phyloP scores from a whole-genome alignment of 2,888 invertebrate species.

The Thecophora atra region DNA sequence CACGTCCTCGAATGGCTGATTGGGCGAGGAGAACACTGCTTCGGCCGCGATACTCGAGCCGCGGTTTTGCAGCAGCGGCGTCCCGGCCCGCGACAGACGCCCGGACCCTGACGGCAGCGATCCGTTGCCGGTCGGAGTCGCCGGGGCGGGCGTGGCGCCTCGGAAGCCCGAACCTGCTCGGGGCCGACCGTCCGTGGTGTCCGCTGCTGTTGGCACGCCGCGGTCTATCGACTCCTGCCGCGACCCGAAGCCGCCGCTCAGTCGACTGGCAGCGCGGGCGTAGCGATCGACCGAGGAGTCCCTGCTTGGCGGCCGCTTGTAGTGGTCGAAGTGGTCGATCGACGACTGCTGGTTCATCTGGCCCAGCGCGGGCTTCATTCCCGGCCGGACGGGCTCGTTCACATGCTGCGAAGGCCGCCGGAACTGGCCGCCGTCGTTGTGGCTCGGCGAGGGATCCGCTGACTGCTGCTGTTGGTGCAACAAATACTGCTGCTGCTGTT shows the following conservation, averaged over 20 bases:
- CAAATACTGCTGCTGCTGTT: conserved; percentile 50
- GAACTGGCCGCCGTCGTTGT: conserved; percentile 51
- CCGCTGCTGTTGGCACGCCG: conserved; percentile 59
- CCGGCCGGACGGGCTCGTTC: conserved; percentile 62
- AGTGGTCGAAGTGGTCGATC: conserved; percentile 93
- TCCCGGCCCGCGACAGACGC: conserved; percentile 67
- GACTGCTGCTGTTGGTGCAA: conserved; percentile 51
- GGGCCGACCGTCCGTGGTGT: conserved; percentile 55
- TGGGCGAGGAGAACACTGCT: conserved; percentile 64
- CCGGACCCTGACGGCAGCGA: conserved; percentile 67
- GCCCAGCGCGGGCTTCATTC: conserved; percentile 68
- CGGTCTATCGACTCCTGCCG: conserved; percentile 84
- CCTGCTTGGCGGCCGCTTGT: conserved; percentile 88
- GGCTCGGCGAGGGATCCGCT: conserved; percentile 48
- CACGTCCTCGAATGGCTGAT: conserved; percentile 83
- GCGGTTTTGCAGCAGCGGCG: conserved; percentile 64
- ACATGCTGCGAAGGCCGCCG: conserved; percentile 56
- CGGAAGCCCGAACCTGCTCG: conserved; percentile 70
- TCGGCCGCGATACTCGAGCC: conserved; percentile 63
- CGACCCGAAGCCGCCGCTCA: conserved; percentile 70
- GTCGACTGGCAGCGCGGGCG: conserved; percentile 74
- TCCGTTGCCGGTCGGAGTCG: conserved; percentile 71
- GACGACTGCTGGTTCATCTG: conserved; percentile 71
- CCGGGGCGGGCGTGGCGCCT: conserved; percentile 61
- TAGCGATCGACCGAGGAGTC: conserved; percentile 87